Conservation (phyloP, 2,113 vertebrate species). For the Piprites chloris region DNA sequence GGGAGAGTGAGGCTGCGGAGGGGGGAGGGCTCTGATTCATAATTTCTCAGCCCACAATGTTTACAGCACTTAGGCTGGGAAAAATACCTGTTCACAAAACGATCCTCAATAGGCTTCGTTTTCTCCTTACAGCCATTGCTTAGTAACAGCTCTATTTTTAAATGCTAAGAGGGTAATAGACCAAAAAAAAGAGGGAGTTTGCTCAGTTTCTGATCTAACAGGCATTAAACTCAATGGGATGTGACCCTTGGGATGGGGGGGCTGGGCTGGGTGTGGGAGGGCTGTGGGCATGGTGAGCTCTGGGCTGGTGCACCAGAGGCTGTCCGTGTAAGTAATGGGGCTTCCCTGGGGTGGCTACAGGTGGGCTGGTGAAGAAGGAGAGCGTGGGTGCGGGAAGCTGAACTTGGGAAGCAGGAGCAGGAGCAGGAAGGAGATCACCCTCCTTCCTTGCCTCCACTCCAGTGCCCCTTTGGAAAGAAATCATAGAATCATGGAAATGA, state of each 20-base stretch:
- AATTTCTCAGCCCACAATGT: not conserved
- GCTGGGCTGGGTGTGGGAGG: not conserved
- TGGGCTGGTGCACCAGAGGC: rapidly evolving
- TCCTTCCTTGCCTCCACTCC: not conserved
- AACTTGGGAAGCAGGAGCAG: not conserved
- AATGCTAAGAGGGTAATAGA: constrained; percentile 3
- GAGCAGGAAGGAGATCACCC: no score
- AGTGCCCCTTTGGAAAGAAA: rapidly evolving
- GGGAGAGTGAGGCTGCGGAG: not conserved
- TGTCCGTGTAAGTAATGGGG: rapidly evolving
- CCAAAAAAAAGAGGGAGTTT: not conserved
- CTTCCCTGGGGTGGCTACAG: rapidly evolving
- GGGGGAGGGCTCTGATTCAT: constrained; percentile 27
- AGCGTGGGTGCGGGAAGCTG: rapidly evolving
- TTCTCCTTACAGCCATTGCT: not conserved
- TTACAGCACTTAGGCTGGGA: not conserved
- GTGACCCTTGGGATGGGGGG: rapidly evolving
- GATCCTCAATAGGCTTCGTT: not conserved
- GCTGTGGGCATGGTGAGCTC: rapidly evolving
- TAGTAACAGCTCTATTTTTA: constrained; percentile 64
- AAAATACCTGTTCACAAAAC: constrained; percentile 35
- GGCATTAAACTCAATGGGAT: rapidly evolving
- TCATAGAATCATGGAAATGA: not conserved
- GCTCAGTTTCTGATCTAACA: not conserved
- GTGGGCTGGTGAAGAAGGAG: not conserved